Conservation (phyloP, 2,888 invertebrate species). For the Eupithecia subfuscata region DNA sequence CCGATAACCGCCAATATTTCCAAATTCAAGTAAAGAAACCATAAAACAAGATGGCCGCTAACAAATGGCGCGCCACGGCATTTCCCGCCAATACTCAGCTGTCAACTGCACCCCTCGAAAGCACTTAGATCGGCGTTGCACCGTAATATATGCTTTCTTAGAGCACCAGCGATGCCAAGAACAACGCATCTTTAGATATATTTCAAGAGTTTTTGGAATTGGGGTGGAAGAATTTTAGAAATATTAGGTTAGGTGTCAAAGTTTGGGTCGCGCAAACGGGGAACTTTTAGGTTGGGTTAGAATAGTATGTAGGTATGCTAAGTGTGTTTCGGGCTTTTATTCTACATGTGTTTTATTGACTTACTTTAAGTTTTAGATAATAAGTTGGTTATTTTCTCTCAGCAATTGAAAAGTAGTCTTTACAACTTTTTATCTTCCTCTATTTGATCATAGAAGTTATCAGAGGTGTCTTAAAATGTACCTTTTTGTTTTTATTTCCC, state of each 20-base stretch:
- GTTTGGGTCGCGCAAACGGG: not conserved
- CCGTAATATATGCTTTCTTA: conserved; percentile 40
- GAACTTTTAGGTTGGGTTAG: not conserved
- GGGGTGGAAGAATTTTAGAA: conserved; percentile 29
- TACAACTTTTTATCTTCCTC: no score
- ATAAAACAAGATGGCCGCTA: conserved; percentile 45
- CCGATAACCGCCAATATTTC: conserved; percentile 20
- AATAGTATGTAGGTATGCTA: not conserved
- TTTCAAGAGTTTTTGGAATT: conserved; percentile 21
- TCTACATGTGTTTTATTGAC: not conserved
- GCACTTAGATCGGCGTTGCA: conserved; percentile 46
- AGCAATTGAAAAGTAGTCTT: no score
- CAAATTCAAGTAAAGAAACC: conserved; percentile 31
- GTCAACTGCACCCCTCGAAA: conserved; percentile 46
- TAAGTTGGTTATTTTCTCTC: no score
- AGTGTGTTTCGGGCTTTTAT: not conserved
- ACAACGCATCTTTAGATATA: conserved; percentile 33
- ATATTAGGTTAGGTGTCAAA: conserved; percentile 25
- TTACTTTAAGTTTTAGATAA: no score
- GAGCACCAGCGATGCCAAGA: conserved; percentile 43
- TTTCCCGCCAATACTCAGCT: conserved; percentile 46
- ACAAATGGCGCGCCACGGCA: conserved; percentile 43
- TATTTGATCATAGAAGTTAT: no score
- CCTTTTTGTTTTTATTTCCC: no score
- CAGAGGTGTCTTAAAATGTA: no score